These are phyloP conservation scores for Gorsachius magnificus DNA, from an alignment of 2,797 vertebrate genomes.

Conservation along the genomic window DNA sequence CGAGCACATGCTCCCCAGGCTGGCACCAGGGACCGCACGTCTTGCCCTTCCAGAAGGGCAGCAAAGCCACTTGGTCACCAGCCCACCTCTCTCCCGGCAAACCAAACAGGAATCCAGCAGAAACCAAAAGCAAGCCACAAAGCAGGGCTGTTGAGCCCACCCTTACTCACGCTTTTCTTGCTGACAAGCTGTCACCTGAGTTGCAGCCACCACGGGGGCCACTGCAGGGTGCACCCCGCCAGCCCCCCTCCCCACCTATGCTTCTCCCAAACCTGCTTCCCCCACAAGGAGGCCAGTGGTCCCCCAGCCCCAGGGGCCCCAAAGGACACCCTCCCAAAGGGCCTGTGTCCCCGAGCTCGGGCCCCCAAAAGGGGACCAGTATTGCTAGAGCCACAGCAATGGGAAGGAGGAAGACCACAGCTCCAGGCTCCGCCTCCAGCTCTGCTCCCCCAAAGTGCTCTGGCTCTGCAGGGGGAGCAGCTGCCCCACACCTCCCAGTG, in stretches of 20 bases:
- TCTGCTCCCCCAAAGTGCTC: fast-evolving
- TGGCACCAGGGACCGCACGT: not conserved
- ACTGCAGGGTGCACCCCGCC: not conserved
- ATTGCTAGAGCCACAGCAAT: not conserved
- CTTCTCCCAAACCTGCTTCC: not conserved
- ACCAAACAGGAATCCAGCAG: not conserved
- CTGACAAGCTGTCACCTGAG: not conserved
- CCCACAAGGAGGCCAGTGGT: fast-evolving
- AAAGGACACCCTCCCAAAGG: not conserved
- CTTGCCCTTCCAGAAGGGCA: not conserved
- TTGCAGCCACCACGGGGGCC: not conserved
- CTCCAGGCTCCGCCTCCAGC: not conserved
- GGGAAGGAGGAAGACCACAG: not conserved
- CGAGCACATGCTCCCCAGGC: fast-evolving
- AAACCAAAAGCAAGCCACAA: not conserved
- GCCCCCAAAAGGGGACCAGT: fast-evolving
- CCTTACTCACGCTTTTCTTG: not conserved
- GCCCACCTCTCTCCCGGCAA: not conserved
- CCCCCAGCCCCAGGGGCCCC: not conserved
- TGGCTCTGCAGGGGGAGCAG: not conserved
- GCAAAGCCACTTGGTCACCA: not conserved
- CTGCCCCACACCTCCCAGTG: not conserved
- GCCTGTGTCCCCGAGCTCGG: not conserved
- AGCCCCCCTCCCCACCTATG: not conserved
- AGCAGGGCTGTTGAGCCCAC: not conserved